Evolutionary conservation across 2,888 invertebrate species (phyloP).

Genomic region (Drosophila merina): DNA sequence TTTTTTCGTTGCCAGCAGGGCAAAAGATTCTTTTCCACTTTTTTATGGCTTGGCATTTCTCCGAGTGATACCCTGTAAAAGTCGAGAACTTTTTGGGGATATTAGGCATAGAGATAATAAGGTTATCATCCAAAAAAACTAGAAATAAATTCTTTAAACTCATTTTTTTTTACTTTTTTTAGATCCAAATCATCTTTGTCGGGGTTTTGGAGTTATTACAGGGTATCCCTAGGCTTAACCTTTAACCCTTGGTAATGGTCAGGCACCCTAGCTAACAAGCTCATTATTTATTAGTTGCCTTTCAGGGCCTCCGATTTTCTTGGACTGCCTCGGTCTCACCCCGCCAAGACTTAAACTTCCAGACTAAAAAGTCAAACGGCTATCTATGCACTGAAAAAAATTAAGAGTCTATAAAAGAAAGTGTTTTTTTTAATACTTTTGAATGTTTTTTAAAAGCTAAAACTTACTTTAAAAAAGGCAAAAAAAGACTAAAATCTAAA

Average conservation of each 20-base stretch:
- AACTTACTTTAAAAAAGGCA: too few relatives aligned
- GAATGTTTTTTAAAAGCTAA: too few relatives aligned
- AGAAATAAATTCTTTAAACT: background rate
- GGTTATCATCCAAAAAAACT: background rate
- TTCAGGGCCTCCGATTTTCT: conserved; percentile 35
- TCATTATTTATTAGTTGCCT: conserved; percentile 39
- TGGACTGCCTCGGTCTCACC: conserved; percentile 6
- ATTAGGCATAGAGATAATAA: background rate
- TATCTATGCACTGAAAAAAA: background rate
- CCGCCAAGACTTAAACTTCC: conserved; percentile 5
- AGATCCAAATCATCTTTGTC: too few relatives aligned
- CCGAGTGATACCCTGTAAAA: conserved; percentile 14
- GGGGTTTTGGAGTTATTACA: background rate
- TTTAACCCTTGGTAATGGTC: conserved; percentile 7
- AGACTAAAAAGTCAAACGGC: background rate
- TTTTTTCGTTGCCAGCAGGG: conserved; percentile 37
- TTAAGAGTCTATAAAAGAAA: background rate
- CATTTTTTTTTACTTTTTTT: background rate
- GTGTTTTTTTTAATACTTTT: too few relatives aligned
- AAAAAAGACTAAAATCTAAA: too few relatives aligned
- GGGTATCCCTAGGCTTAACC: background rate
- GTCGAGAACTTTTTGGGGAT: background rate
- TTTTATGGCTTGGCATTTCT: conserved; percentile 37
- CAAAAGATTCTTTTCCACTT: conserved; percentile 46
- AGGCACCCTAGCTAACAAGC: conserved; percentile 24